Percentiles rank a stretch among this genome's conserved stretches.
Evolutionary conservation across 2,888 invertebrate genomes (phyloP).

Genomic region (Drosophila trichaetosa): DNA sequence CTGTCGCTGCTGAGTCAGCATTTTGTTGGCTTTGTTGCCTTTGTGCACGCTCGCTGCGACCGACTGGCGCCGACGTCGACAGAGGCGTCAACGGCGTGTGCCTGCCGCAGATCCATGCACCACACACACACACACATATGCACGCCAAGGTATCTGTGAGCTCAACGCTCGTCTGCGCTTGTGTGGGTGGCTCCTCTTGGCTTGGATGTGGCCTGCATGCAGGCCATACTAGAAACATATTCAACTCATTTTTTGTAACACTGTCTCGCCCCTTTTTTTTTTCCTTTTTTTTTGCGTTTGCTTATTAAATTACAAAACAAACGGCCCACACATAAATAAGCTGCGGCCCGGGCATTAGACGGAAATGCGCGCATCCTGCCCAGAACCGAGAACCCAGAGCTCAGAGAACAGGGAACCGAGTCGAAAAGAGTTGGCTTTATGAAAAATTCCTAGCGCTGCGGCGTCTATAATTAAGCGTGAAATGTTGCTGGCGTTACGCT

Average conservation of each 20-base stretch:
- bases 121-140: background rate
- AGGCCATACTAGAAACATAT: constrained; percentile 34
- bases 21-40: constrained; percentile 59
- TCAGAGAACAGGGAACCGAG: background rate
- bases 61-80: constrained; percentile 62
- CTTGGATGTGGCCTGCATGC: constrained; percentile 12
- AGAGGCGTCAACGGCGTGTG: constrained; percentile 75
- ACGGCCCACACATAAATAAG: constrained; percentile 77
- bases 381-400: background rate
- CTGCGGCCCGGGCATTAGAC: constrained; percentile 62
- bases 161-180: constrained; percentile 17
- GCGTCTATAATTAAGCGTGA: constrained; percentile 83
- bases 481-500: constrained; percentile 79
- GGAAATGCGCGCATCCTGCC: constrained; percentile 61
- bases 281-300: constrained; percentile 38
- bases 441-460: constrained; percentile 75
- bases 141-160: constrained; percentile 20
- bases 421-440: constrained; percentile 36
- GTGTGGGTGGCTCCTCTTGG: constrained; percentile 58
- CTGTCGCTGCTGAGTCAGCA: constrained; percentile 68
- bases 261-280: constrained; percentile 60
- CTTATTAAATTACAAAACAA: constrained; percentile 78
- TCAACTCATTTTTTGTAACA: constrained; percentile 42
- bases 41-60: constrained; percentile 51
- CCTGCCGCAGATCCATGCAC: constrained; percentile 41